Evolutionary conservation across 2,113 vertebrate genomes (phyloP), one percentile per base, ranked within the genome.

Genomic region (Pelecanoides urinatrix): DNA sequence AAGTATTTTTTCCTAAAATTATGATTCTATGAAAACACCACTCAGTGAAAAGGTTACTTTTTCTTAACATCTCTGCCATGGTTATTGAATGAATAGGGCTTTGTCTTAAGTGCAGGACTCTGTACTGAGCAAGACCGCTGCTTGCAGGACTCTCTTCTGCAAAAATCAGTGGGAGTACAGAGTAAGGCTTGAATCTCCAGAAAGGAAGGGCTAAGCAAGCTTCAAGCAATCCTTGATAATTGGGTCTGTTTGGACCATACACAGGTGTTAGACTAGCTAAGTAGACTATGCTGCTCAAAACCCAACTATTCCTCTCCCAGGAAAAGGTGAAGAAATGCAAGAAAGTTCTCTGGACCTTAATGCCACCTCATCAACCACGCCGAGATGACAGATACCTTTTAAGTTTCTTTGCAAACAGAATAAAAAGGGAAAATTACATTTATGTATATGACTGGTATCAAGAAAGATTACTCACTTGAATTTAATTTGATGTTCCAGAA

Each of bases 401-500:
- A 77, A 36, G 21, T 56, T 81, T 71, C 62, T 59, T 15, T 78
- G 23, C 13, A 78, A 81, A 52, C 13, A 86, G 13, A 80, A 59
- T 19, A 62, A 70, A 87, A 89, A 68, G 13, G 22, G 22, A 72
- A 67, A 94, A 82, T 32, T 22, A 82, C 75, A 72, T 11, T 29
- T 17, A 55, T 16, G 5, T 40, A 53, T 38, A 68, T 6, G 18
- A 12, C 29, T 32, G 13, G 2, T n/a, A 11, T 38, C 40, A 86
- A 67, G 65, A 88, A 94, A 66, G 47, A 93, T 59, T 65, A 87
- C 99, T 98, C 96, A 99, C 99, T 99, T 99, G 97, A 99, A 99
- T 96, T 99, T 99, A 86, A 99, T 98, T 98, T 99, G 99, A 98
- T 99, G 99, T 97, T 99, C 99, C 85, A 99, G 88, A 42, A 99